Conservation (phyloP, 2,113 vertebrate species). For the Amazona guildingii region DNA sequence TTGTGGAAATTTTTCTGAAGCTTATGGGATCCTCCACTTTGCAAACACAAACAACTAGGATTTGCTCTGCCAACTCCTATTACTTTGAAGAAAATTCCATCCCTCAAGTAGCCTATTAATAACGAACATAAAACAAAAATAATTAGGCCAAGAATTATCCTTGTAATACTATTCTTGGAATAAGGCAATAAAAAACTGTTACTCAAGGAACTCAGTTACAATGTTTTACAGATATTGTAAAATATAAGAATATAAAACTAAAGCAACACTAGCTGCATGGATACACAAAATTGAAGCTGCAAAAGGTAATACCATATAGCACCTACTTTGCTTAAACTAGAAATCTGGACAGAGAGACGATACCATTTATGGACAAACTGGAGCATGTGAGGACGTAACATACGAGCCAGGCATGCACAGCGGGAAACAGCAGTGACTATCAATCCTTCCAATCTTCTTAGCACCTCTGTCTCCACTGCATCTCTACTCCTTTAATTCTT, state of each 20-base stretch:
- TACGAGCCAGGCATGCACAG: not conserved
- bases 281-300: not conserved
- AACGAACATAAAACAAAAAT: not conserved
- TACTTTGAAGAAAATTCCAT: not conserved
- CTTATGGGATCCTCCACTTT: not conserved
- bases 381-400: not conserved
- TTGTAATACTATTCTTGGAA: not conserved
- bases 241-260: not conserved
- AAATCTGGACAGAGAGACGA: not conserved
- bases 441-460: not conserved
- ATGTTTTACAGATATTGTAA: not conserved
- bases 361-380: not conserved
- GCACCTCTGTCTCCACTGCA: not conserved
- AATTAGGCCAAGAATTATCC: not conserved
- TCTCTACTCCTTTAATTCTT: not conserved
- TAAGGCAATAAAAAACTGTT: not conserved
- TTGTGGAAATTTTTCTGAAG: not conserved
- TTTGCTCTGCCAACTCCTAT: not conserved
- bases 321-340: not conserved
- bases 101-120: not conserved
- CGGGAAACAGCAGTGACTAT: not conserved
- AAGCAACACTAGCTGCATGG: not conserved
- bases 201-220: not conserved
- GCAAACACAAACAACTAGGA: not conserved
- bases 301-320: not conserved